phyloP scores from a whole-genome alignment of 2,113 vertebrate genomes.

The Tricholaema leucomelas region DNA sequence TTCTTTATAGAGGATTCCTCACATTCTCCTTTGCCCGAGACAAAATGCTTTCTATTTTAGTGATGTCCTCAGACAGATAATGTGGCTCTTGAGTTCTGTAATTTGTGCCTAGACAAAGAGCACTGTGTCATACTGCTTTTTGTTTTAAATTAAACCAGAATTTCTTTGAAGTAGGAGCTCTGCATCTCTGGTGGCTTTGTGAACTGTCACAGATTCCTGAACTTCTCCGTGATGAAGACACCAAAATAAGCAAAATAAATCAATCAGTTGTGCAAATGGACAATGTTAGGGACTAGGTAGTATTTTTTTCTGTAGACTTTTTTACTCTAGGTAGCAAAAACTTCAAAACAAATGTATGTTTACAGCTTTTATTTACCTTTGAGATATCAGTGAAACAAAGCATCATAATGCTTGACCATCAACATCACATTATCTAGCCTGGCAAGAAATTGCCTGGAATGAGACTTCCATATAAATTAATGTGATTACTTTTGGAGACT shows the following conservation, averaged over 20 bases:
- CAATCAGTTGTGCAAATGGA: neutral
- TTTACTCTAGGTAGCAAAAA: neutral
- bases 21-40: neutral
- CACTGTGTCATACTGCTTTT: neutral
- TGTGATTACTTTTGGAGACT: neutral
- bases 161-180: neutral
- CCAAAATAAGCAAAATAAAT: neutral
- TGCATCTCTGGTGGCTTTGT: neutral
- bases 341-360: neutral
- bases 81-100: neutral
- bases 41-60: neutral
- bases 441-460: neutral
- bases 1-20: neutral
- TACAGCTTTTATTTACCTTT: neutral
- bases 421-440: conserved; percentile 7
- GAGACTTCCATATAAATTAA: neutral
- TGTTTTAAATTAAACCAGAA: neutral
- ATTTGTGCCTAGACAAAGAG: neutral
- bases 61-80: neutral
- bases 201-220: neutral
- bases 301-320: neutral
- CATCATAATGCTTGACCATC: neutral
- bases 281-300: neutral
- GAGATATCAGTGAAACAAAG: neutral
- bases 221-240: neutral